Evolutionary conservation across 2,888 invertebrate species (phyloP), one percentile per base, ranked within the genome.

Genomic region (Drosophila nr. fundita): DNA sequence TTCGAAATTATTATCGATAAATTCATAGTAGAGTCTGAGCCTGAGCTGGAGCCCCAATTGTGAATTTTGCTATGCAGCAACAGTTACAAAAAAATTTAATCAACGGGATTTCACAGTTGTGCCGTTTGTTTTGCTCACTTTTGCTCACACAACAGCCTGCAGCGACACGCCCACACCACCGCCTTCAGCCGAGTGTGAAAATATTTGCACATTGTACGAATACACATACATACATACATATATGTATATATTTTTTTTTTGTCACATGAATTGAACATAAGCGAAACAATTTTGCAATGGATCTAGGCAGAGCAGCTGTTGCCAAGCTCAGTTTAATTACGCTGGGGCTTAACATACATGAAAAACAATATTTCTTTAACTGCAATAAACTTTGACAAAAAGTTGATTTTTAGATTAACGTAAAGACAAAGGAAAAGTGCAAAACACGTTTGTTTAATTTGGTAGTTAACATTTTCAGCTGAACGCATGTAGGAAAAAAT

Each of bases 51-150:
- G 45, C 3, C 45, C 40, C 24, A 24, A 24, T 24, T 15, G 24
- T 45, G 15, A 45, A 45, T 58, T 70, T 54, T 57, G 29, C 54
- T 50, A 58, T 49, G 69, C 61, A 62, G 38, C 69, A 45, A 30
- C 63, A 68, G 54, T 38, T 45, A 32, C 27, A 52, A 68, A 72
- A 74, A 78, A 68, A 72, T 82, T 48, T 74, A 74, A 87, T 83
- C 79, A 79, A 82, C 34, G 7, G 24, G 15, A 24, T 45, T 45
- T 45, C 24, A 24, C 2, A 54, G 27, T 69, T 53, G 21, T 59
- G 53, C 52, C 48, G 27, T 60, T 61, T 53, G 63, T 48, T 57
- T 50, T 73, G 27, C 18, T 18, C 49, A 61, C 65, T 64, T 69
- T 27, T 52, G 38, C 13, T 27, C 18, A 34, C 53, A 4, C 24